These are phyloP conservation scores for Malacosoma neustria DNA, from an alignment of 2,888 invertebrate species.

Conservation along the genomic window DNA sequence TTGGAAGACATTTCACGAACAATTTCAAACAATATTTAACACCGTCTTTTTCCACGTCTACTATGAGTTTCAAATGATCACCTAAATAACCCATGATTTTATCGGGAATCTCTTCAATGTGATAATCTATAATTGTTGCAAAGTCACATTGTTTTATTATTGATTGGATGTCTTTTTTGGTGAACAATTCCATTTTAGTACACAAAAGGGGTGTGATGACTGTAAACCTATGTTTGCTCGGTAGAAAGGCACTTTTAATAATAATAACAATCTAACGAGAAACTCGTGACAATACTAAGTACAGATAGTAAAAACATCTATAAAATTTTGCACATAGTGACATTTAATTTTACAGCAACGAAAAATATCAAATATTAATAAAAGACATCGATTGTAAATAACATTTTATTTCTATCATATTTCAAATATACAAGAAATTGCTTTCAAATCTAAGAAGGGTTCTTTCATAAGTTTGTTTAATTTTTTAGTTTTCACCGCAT, in stretches of 20 bases:
- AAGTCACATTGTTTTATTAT: slow-evolving; percentile 30
- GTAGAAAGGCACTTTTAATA: background rate
- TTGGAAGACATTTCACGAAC: slow-evolving; percentile 77
- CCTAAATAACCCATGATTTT: slow-evolving; percentile 49
- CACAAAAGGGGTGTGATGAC: background rate
- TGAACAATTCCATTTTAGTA: slow-evolving; percentile 34
- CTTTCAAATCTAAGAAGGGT: slow-evolving; percentile 40
- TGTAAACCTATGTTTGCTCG: background rate
- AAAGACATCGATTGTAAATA: no score
- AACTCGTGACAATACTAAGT: background rate
- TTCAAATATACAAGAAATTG: slow-evolving; percentile 39
- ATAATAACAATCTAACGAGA: background rate
- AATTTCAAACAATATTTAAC: slow-evolving; percentile 34
- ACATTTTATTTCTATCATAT: slow-evolving; percentile 17
- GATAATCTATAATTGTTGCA: slow-evolving; percentile 28
- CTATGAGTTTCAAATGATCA: slow-evolving; percentile 44
- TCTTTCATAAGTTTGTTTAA: slow-evolving; percentile 45
- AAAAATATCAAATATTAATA: no score
- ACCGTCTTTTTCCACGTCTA: slow-evolving; percentile 25
- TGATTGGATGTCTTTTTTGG: slow-evolving; percentile 28
- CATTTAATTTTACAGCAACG: no score
- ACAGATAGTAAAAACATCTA: background rate
- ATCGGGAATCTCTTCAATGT: slow-evolving; percentile 33
- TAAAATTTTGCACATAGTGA: no score
- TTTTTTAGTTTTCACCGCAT: slow-evolving; percentile 61